These are phyloP conservation scores for Lysandra coridon DNA, from an alignment of 2,888 invertebrate species.

Conservation along the genomic window DNA sequence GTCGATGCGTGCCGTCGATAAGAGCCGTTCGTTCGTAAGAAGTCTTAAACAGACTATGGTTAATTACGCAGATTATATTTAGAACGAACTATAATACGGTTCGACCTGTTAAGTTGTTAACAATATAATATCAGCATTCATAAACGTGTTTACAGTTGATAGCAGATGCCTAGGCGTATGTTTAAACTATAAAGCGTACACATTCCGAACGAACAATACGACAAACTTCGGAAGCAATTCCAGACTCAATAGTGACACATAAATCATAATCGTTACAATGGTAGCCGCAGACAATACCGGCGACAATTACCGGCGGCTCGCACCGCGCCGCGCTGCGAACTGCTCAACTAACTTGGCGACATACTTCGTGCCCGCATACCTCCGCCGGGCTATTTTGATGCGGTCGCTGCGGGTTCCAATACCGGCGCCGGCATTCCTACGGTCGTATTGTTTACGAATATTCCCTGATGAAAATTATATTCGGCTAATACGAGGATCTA, in stretches of 20 bases:
- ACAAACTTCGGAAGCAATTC: constrained; percentile 6
- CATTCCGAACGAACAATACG: not conserved
- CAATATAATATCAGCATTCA: not conserved
- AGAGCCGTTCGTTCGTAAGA: too few relatives aligned
- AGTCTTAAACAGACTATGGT: too few relatives aligned
- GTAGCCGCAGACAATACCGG: not conserved
- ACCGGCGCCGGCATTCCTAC: constrained; percentile 12
- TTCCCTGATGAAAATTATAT: not conserved
- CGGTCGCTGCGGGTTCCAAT: not conserved
- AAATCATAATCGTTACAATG: constrained; percentile 17
- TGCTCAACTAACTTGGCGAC: constrained; percentile 2
- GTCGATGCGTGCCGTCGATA: too few relatives aligned
- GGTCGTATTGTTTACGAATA: constrained; percentile 6
- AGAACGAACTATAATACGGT: not conserved
- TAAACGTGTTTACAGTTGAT: not conserved
- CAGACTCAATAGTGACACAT: not conserved
- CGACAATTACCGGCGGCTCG: not conserved
- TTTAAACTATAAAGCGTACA: not conserved
- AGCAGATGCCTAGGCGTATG: not conserved
- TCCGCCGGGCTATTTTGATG: not conserved
- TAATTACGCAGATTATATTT: too few relatives aligned
- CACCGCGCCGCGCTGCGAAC: not conserved
- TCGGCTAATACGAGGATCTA: not conserved
- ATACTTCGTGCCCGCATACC: not conserved
- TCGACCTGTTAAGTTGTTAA: not conserved